Percentiles rank a stretch among this genome's conserved stretches.
These are phyloP conservation scores for Tribolium madens DNA, from an alignment of 1,140 invertebrate genomes.

Conservation along the genomic window DNA sequence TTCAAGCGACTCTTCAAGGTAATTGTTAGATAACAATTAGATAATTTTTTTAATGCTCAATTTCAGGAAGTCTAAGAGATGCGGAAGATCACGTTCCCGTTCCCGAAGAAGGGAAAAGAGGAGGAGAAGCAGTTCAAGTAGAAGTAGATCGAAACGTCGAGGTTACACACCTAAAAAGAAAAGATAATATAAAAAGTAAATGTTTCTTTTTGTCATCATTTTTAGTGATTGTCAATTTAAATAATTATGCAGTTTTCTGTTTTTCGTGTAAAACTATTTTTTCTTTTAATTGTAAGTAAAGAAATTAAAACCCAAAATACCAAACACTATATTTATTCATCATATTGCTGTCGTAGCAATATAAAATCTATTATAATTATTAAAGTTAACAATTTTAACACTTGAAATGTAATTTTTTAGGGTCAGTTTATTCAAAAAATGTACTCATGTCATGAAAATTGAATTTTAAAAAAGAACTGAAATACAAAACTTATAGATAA, in stretches of 20 bases:
- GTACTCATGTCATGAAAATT: conserved; percentile 1
- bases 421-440: background rate
- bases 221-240: background rate
- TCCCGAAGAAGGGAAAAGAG: conserved; percentile 47
- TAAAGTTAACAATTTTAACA: conserved; percentile 43
- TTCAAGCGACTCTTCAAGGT: conserved; percentile 35
- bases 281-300: background rate
- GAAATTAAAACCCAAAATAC: conserved; percentile 34
- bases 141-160: conserved; percentile 51
- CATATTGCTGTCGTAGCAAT: conserved; percentile 36
- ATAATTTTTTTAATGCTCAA: background rate
- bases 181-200: conserved; percentile 10
- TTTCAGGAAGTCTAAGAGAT: conserved; percentile 30
- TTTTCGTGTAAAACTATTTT: background rate
- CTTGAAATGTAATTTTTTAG: conserved; percentile 6
- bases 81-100: conserved; percentile 42
- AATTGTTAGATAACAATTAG: background rate
- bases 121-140: conserved; percentile 46
- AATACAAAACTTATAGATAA: conserved; percentile 21
- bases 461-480: conserved; percentile 29
- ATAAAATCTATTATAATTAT: conserved; percentile 43
- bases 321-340: conserved; percentile 46
- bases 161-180: conserved; percentile 28
- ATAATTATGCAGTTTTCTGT: background rate
- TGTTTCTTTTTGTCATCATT: background rate